A percentile compares a stretch with the other conserved stretches of the same genome.
Conservation (phyloP, 2,888 invertebrate genomes). For the Troilus luridus region DNA sequence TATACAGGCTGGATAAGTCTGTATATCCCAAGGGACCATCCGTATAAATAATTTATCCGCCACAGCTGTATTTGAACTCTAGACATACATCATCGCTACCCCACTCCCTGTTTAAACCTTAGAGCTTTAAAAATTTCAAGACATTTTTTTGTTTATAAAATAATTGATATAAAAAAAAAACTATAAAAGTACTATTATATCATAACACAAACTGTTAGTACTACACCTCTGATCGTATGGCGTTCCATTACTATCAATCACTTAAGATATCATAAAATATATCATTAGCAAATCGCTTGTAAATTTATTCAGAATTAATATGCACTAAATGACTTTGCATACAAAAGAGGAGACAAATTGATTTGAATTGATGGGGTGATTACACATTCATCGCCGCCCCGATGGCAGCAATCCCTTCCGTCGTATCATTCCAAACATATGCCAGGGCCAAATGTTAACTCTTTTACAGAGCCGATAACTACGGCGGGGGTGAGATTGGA, state of each 20-base stretch:
- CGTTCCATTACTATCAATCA: neutral
- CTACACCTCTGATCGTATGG: neutral
- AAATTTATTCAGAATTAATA: slow-evolving; percentile 21
- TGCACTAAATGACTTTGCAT: neutral
- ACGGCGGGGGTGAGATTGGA: slow-evolving; percentile 51
- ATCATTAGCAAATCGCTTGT: neutral
- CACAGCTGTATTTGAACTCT: no score
- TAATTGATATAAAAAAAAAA: neutral
- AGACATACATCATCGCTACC: no score
- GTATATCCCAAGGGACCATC: no score
- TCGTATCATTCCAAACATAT: slow-evolving; percentile 3
- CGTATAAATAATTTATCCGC: no score
- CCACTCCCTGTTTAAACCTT: no score
- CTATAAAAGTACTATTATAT: neutral
- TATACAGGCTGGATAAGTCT: no score
- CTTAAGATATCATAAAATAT: neutral
- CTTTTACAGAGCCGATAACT: slow-evolving; percentile 33
- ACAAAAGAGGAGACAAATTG: neutral
- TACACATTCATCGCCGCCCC: neutral
- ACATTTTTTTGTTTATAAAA: no score
- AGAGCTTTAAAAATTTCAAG: no score
- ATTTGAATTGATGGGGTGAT: slow-evolving; percentile 33
- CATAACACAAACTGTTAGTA: neutral
- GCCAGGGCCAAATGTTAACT: slow-evolving; percentile 29
- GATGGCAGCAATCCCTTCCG: neutral